Conservation (phyloP, 2,113 vertebrate species). For the Halichoeres trimaculatus region DNA sequence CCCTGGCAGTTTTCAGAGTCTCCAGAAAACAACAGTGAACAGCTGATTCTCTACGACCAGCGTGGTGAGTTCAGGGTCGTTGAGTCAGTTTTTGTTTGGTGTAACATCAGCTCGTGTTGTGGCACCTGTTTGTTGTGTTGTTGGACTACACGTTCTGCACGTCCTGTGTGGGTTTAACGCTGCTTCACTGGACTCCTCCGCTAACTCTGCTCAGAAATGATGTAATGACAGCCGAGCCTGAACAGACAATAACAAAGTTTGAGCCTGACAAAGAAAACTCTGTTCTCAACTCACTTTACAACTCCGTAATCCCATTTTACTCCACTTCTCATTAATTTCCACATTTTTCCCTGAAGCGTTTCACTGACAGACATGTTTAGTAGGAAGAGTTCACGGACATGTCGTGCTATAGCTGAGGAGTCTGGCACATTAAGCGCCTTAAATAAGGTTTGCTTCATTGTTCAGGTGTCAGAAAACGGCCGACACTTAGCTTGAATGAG, state of each 20-base stretch:
- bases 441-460: not conserved
- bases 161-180: not conserved
- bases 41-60: too few species aligned
- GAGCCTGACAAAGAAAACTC: too few species aligned
- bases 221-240: not conserved
- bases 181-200: not conserved
- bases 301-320: too few species aligned
- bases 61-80: too few species aligned
- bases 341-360: not conserved
- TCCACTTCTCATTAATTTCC: not conserved
- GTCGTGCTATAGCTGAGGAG: not conserved
- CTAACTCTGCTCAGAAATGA: not conserved
- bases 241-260: too few species aligned
- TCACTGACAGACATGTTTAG: not conserved
- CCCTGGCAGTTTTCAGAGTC: too few species aligned
- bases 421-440: not conserved
- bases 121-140: too few species aligned
- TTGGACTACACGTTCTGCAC: not conserved
- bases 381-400: not conserved
- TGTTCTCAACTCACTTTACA: too few species aligned
- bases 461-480: constrained; percentile 11
- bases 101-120: too few species aligned
- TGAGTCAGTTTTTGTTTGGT: too few species aligned
- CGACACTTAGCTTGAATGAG: not conserved
- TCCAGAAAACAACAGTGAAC: too few species aligned